phyloP scores from a whole-genome alignment of 2,888 invertebrate species.

The Agriopis marginaria region DNA sequence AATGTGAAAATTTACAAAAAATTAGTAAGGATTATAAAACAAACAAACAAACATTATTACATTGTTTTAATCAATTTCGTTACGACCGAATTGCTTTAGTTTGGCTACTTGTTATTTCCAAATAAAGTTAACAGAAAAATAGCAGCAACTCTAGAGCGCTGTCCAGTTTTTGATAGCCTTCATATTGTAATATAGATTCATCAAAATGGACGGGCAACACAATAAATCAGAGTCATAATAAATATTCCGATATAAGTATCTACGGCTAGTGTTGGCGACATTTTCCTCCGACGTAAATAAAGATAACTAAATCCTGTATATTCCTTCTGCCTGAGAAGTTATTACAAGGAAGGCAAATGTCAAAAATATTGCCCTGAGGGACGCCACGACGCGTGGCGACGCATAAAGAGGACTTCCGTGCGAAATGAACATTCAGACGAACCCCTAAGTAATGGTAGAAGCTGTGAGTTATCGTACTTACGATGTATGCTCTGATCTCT shows the following conservation, averaged over 20 bases:
- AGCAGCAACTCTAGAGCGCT: neutral
- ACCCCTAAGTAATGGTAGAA: constrained; percentile 33
- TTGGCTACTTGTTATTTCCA: no score
- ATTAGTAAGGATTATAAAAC: no score
- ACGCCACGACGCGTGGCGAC: constrained; percentile 54
- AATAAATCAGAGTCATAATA: constrained; percentile 22
- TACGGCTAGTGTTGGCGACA: constrained; percentile 13
- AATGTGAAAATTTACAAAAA: no score
- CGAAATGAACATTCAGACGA: constrained; percentile 52
- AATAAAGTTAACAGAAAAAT: no score
- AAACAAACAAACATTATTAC: no score
- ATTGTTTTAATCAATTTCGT: no score
- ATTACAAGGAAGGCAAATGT: constrained; percentile 58
- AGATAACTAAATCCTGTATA: constrained; percentile 12
- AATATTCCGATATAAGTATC: constrained; percentile 7
- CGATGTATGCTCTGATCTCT: neutral
- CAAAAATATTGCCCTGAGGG: constrained; percentile 59
- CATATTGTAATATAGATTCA: no score
- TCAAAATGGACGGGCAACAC: neutral
- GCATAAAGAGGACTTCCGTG: constrained; percentile 61
- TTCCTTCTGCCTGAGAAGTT: constrained; percentile 18
- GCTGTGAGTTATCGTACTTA: neutral
- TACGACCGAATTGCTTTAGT: no score
- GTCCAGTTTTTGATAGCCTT: neutral
- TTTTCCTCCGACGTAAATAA: constrained; percentile 26